Evolutionary conservation across 2,888 invertebrate species (phyloP).

Genomic region (Bombylius discolor): DNA sequence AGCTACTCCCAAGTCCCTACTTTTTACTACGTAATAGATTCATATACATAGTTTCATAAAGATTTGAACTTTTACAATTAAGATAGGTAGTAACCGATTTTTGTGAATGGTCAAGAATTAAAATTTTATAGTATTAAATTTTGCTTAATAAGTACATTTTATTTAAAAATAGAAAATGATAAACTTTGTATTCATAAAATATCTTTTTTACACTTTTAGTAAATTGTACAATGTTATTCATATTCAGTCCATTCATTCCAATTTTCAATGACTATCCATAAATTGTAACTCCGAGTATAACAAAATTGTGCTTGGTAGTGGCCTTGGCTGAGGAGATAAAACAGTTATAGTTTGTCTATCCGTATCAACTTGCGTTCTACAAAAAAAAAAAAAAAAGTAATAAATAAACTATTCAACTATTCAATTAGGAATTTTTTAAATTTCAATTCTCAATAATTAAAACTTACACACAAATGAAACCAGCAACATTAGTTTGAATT

Average conservation of each 20-base stretch:
- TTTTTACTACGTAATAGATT: no score
- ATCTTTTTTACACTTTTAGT: no score
- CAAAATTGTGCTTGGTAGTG: constrained; percentile 75
- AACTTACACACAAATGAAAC: constrained; percentile 85
- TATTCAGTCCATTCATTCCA: neutral
- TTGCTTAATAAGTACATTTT: no score
- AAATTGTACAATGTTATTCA: no score
- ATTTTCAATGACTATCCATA: constrained; percentile 70
- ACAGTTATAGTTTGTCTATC: constrained; percentile 80
- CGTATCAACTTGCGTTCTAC: constrained; percentile 77
- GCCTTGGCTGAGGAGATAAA: constrained; percentile 86
- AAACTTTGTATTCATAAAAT: no score
- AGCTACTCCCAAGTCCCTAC: no score
- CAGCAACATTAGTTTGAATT: constrained; percentile 74
- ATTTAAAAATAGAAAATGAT: no score
- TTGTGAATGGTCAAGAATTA: no score
- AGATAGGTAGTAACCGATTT: no score
- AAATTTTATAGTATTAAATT: no score
- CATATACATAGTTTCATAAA: no score
- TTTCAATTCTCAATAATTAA: neutral
- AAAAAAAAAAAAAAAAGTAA: constrained; percentile 21
- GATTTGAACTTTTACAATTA: no score
- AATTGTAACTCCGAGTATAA: constrained; percentile 85
- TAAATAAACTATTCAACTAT: neutral
- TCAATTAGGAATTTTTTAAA: neutral